Evolutionary conservation across 2,888 invertebrate species (phyloP).

Genomic region (Euplagia quadripunctaria): DNA sequence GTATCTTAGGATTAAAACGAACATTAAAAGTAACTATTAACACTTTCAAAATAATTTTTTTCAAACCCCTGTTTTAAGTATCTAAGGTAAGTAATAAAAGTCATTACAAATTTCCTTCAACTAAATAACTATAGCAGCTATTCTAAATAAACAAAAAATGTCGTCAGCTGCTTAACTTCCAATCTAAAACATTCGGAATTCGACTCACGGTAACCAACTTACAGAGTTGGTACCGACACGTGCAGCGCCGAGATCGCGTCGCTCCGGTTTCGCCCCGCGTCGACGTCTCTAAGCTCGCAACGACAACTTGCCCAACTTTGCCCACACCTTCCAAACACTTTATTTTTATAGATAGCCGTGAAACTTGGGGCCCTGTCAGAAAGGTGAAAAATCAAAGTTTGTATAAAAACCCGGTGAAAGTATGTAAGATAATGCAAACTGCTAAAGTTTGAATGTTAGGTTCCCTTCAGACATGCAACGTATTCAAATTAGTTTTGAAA

Average conservation of each 20-base stretch:
- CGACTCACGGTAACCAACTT: slow-evolving; percentile 34
- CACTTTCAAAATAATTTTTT: too few relatives aligned
- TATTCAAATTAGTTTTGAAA: slow-evolving; percentile 53
- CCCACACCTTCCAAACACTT: slow-evolving; percentile 43
- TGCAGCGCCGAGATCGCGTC: slow-evolving; percentile 21
- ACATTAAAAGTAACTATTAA: too few relatives aligned
- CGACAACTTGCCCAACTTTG: slow-evolving; percentile 41
- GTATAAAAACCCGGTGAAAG: slow-evolving; percentile 46
- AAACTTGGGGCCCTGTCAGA: slow-evolving; percentile 54
- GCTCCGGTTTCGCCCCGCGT: slow-evolving; percentile 15
- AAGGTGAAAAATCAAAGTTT: slow-evolving; percentile 61
- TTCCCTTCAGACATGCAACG: slow-evolving; percentile 51
- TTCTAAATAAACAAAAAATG: slow-evolving; percentile 41
- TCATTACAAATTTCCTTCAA: too few relatives aligned
- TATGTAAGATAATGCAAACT: slow-evolving; percentile 55
- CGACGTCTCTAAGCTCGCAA: slow-evolving; percentile 31
- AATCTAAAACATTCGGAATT: slow-evolving; percentile 18
- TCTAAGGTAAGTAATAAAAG: too few relatives aligned
- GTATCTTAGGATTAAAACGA: too few relatives aligned
- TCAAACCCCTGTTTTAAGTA: too few relatives aligned
- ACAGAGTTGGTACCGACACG: slow-evolving; percentile 23
- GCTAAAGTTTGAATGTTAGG: slow-evolving; percentile 57
- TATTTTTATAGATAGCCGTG: slow-evolving; percentile 57
- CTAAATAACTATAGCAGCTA: not conserved
- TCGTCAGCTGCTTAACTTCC: slow-evolving; percentile 43